phyloP scores from a whole-genome alignment of 2,888 invertebrate genomes.

The Dichetophora obliterata region DNA sequence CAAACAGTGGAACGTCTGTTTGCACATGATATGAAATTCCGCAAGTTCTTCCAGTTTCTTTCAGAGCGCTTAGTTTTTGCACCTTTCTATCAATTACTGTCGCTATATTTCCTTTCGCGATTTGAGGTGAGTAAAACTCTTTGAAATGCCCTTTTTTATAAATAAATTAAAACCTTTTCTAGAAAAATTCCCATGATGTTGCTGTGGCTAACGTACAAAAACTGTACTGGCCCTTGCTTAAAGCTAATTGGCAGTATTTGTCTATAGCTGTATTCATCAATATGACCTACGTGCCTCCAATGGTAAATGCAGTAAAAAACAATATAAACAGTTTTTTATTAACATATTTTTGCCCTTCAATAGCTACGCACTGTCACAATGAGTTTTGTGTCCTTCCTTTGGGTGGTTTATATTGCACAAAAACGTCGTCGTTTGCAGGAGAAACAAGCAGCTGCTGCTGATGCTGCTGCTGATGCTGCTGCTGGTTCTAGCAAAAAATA shows the following conservation, averaged over 20 bases:
- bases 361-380: slow-evolving; percentile 82
- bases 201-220: slow-evolving; percentile 76
- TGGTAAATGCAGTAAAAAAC: slow-evolving; percentile 71
- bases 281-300: slow-evolving; percentile 81
- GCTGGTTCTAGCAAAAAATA: slow-evolving; percentile 1
- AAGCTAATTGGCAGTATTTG: slow-evolving; percentile 83
- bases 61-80: slow-evolving; percentile 81
- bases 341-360: slow-evolving; percentile 61
- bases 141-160: background rate
- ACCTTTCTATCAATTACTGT: slow-evolving; percentile 80
- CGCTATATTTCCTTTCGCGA: slow-evolving; percentile 80
- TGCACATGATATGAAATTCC: slow-evolving; percentile 73
- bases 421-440: slow-evolving; percentile 73
- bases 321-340: too few relatives aligned
- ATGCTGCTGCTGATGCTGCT: background rate
- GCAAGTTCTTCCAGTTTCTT: slow-evolving; percentile 74
- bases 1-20: slow-evolving; percentile 75
- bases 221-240: slow-evolving; percentile 77
- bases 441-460: slow-evolving; percentile 48
- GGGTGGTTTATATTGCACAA: slow-evolving; percentile 82
- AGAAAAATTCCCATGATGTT: slow-evolving; percentile 78
- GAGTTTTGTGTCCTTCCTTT: slow-evolving; percentile 83
- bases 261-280: slow-evolving; percentile 82
- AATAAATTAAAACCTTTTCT: slow-evolving; percentile 40
- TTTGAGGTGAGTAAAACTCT: slow-evolving; percentile 73